These are phyloP conservation scores for Sebastes fasciatus DNA, from an alignment of 2,113 vertebrate species.

Conservation along the genomic window DNA sequence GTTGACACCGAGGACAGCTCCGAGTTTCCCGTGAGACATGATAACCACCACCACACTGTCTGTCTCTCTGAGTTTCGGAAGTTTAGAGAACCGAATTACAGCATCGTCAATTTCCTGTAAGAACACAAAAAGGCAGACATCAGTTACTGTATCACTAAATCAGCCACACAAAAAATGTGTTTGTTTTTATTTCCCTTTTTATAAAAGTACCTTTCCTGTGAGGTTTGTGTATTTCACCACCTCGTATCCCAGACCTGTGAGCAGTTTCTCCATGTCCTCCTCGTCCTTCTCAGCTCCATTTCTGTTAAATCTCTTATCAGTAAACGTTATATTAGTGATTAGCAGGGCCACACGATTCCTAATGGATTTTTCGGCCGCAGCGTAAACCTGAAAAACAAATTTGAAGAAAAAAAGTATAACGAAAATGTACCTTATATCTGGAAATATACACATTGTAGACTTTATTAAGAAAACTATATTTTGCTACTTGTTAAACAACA, in stretches of 20 bases:
- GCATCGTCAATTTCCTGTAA: constrained; percentile 81
- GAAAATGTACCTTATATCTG: background rate
- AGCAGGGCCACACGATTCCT: constrained; percentile 84
- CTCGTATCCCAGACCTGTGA: constrained; percentile 78
- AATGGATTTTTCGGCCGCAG: background rate
- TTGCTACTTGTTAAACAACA: background rate
- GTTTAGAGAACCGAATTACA: constrained; percentile 80
- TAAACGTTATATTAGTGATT: constrained; percentile 87
- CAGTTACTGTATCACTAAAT: background rate
- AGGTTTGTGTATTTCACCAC: constrained; percentile 80
- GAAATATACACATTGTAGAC: background rate
- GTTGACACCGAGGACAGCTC: constrained; percentile 80
- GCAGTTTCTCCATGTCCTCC: constrained; percentile 75
- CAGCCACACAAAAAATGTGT: background rate
- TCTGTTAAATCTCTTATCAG: background rate
- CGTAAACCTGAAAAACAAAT: constrained; percentile 80
- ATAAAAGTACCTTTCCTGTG: constrained; percentile 78
- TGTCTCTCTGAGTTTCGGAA: constrained; percentile 79
- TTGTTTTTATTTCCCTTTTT: background rate
- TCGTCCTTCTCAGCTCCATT: constrained; percentile 82
- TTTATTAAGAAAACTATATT: background rate
- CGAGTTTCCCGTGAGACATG: constrained; percentile 89
- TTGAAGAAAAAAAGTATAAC: background rate
- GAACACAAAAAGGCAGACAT: background rate
- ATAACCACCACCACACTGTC: constrained; percentile 91